Evolutionary conservation across 2,113 vertebrate genomes (phyloP).

Genomic region (Kryptolebias marmoratus): DNA sequence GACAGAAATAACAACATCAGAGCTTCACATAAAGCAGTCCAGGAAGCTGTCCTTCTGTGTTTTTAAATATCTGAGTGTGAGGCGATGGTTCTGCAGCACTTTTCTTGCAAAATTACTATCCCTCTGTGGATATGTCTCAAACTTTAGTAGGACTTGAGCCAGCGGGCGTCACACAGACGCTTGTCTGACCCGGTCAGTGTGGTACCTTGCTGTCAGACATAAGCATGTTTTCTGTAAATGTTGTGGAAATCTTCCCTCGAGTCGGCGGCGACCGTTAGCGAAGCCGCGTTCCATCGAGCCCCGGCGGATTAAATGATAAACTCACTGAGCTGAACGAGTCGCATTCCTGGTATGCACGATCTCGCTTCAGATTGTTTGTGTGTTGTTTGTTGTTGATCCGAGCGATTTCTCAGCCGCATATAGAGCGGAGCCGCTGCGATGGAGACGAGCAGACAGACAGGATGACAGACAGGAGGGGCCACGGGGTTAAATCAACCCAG

Average conservation of each 20-base stretch:
- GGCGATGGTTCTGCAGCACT: no score
- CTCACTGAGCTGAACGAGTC: neutral
- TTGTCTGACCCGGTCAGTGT: no score
- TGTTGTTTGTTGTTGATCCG: constrained; percentile 11
- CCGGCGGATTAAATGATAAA: neutral
- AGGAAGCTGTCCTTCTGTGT: no score
- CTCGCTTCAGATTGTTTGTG: neutral
- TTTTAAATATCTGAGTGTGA: no score
- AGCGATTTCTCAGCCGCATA: constrained; percentile 15
- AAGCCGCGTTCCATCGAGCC: neutral
- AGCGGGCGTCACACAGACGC: no score
- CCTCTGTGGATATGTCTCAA: no score
- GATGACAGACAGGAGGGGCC: constrained; percentile 21
- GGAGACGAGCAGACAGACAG: constrained; percentile 20
- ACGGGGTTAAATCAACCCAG: constrained; percentile 54
- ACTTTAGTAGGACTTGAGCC: no score
- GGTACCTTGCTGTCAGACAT: no score
- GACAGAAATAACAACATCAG: no score
- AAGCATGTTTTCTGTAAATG: neutral
- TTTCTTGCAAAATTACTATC: no score
- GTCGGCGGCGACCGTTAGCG: neutral
- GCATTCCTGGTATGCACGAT: neutral
- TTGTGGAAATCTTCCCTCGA: neutral
- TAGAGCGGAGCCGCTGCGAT: constrained; percentile 2
- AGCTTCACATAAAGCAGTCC: no score